Conservation (phyloP, 2,797 vertebrate species). For the Leptoclinus maculatus region DNA sequence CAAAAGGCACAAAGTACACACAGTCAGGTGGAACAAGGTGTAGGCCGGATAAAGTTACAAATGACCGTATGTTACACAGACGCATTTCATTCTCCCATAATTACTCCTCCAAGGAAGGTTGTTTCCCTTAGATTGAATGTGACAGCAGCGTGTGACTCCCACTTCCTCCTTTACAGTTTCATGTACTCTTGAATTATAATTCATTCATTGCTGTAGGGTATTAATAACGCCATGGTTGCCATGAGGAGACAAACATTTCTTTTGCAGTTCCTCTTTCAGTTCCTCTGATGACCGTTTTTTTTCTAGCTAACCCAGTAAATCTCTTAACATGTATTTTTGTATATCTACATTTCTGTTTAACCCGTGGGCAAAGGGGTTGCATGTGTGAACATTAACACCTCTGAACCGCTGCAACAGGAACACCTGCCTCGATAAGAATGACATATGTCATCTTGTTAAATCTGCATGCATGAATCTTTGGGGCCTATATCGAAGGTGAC, state of each 20-base stretch:
- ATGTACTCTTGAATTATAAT: background rate
- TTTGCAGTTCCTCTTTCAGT: slow-evolving; percentile 49
- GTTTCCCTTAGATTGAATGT: background rate
- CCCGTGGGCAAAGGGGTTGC: background rate
- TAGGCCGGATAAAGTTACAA: background rate
- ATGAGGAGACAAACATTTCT: background rate
- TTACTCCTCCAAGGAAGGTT: background rate
- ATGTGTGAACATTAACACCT: background rate
- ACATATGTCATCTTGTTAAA: background rate
- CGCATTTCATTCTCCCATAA: background rate
- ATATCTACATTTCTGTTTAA: background rate
- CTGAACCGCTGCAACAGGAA: background rate
- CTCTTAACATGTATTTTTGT: background rate
- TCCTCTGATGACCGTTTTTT: slow-evolving; percentile 14
- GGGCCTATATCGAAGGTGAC: background rate
- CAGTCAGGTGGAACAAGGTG: background rate
- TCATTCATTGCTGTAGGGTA: background rate
- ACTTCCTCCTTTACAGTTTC: slow-evolving; percentile 47
- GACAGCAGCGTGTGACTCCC: background rate
- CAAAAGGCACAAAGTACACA: background rate
- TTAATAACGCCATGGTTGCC: background rate
- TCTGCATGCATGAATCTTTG: background rate
- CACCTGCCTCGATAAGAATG: background rate
- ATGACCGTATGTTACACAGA: background rate
- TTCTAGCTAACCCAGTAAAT: background rate